Base-by-base conservation (phyloP, 2,888 invertebrate species). In the Phrixothrix hirtus region DNA sequence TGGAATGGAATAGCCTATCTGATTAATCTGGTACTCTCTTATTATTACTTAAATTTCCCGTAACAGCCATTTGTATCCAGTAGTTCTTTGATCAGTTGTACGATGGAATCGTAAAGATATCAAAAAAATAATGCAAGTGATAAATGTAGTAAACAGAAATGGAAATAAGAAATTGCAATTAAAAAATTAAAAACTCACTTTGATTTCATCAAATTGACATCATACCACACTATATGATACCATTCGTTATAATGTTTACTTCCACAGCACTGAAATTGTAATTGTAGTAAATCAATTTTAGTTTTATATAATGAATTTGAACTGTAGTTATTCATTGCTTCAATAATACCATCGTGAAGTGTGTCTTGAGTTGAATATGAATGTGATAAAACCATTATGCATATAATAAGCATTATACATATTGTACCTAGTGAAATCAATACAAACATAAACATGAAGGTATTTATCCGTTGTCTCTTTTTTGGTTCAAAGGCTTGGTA, bases 261-360 rank as follows among this genome's bases (percentile, higher is more conserved):
- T 0, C 84, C 84, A 64, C 84, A 85, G 67, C 85, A 85, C 50
- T 81, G 81, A 61, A 84, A 81, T 56, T 82, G 78, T 1, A 83
- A 81, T 71, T 85, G 84, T 58, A 85, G 64, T 16, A 77, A 72
- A 64, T 85, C 84, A 43, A 85, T 77, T 6, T 79, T 78, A 6
- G 77, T 75, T 67, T 84, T 84, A 1, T 78, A 78, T 0, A 77
- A 71, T 1, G 81, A 72, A 61, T 83, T 81, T 32, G 68, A 77
- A 1, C 79, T 75, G 56, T 84, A 85, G 38, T 79, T 77, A 10
- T 77, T 71, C 80, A 85, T 83, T 0, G 83, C 82, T 58, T 79
- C 79, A 0, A 77, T 76, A 45, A 84, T 80, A 0, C 82, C 83
- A 27, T 81, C 79, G 66, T 73, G 70, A 1, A 73, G 50, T 5